Evolutionary conservation across 2,113 vertebrate species (phyloP).

Genomic region (Phylloscopus trochiloides): DNA sequence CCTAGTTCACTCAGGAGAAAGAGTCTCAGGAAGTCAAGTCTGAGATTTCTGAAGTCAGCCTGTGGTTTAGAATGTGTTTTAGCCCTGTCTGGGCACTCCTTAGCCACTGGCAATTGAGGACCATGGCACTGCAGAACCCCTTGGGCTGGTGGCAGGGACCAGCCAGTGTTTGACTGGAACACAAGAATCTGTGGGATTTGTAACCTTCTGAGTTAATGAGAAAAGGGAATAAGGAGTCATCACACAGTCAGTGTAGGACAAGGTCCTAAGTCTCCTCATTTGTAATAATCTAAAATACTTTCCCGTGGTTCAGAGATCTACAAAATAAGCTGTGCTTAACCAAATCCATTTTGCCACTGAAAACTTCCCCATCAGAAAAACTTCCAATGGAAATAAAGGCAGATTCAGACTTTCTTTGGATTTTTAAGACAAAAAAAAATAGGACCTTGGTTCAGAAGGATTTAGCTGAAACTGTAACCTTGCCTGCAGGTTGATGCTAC

Average conservation of each 20-base stretch:
- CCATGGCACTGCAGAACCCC: background rate
- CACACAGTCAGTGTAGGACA: background rate
- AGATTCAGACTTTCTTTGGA: background rate
- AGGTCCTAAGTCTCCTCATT: background rate
- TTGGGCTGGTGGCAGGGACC: background rate
- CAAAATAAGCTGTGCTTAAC: background rate
- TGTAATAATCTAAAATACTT: background rate
- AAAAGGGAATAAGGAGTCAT: background rate
- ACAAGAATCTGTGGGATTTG: background rate
- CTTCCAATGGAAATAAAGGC: background rate
- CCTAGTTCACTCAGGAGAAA: background rate
- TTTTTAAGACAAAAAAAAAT: background rate
- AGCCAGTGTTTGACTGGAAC: background rate
- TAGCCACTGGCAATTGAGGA: background rate
- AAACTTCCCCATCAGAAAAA: background rate
- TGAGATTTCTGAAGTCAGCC: background rate
- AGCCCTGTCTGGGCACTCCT: background rate
- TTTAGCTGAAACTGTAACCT: background rate
- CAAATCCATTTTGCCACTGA: background rate
- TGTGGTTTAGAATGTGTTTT: background rate
- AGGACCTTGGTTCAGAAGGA: background rate
- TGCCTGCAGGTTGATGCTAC: background rate
- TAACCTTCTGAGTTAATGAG: background rate
- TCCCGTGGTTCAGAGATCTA: background rate
- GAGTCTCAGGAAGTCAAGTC: fast-evolving